Evolutionary conservation across 1,140 invertebrate genomes (phyloP).

Genomic region (Listronotus bonariensis): DNA sequence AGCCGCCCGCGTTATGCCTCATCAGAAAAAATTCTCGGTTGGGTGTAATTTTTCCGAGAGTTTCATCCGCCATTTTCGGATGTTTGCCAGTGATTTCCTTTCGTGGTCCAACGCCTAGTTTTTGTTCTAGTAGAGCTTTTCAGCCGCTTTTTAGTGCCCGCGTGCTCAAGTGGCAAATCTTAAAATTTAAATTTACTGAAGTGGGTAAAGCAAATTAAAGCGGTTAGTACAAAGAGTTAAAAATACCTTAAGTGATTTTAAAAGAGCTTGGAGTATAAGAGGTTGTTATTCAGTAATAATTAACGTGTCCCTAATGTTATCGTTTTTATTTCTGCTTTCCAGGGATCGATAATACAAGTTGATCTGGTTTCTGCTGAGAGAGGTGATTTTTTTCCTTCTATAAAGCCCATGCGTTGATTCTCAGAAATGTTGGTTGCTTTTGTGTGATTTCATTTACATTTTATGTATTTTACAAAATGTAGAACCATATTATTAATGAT

Average conservation of each 20-base stretch:
- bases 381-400: neutral
- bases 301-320: neutral
- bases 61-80: conserved; percentile 1
- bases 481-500: neutral
- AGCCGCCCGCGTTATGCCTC: conserved; percentile 1
- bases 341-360: conserved; percentile 5
- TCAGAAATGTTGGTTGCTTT: no score
- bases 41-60: conserved; percentile 3
- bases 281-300: neutral
- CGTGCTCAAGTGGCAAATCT: conserved; percentile 6
- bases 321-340: conserved; percentile 5
- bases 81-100: conserved; percentile 1
- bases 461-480: neutral
- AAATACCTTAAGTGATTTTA: conserved; percentile 4
- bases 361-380: conserved; percentile 3
- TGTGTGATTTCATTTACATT: no score
- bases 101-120: conserved; percentile 1
- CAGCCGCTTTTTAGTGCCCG: conserved; percentile 5
- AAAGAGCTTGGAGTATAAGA: neutral
- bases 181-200: neutral
- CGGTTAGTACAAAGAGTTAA: conserved; percentile 4
- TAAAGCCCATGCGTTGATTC: neutral
- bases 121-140: neutral
- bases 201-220: conserved; percentile 9
- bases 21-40: conserved; percentile 3